phyloP scores from a whole-genome alignment of 1,140 invertebrate genomes.

The Zophobas morio region DNA sequence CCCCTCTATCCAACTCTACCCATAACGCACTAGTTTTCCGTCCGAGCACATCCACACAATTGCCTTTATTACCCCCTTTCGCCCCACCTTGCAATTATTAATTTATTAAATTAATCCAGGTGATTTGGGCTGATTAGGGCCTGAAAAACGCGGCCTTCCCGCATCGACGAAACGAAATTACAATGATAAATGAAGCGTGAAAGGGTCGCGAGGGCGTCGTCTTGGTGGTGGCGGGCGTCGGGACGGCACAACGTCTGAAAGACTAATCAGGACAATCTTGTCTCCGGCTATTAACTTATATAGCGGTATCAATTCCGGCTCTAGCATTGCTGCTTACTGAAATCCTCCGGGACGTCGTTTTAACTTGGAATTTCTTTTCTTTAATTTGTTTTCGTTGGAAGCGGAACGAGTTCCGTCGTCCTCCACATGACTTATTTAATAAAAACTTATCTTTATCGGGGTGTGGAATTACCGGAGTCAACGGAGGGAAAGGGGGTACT shows the following conservation, averaged over 20 bases:
- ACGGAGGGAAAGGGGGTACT: constrained; percentile 11
- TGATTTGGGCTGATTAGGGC: constrained; percentile 18
- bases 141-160: constrained; percentile 4
- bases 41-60: no score
- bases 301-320: constrained; percentile 64
- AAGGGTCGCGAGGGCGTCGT: constrained; percentile 19
- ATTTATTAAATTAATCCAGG: constrained; percentile 35
- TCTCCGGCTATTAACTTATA: constrained; percentile 66
- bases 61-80: no score
- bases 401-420: constrained; percentile 6
- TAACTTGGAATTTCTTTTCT: constrained; percentile 56
- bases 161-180: constrained; percentile 41
- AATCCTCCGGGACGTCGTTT: constrained; percentile 56
- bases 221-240: constrained; percentile 25
- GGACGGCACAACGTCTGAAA: constrained; percentile 50
- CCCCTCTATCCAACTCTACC: no score
- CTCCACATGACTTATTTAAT: constrained; percentile 42
- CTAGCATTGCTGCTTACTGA: constrained; percentile 54
- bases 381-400: constrained; percentile 54
- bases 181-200: constrained; percentile 46
- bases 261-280: constrained; percentile 65
- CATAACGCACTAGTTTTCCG: no score
- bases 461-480: constrained; percentile 23
- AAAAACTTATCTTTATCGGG: constrained; percentile 26
- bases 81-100: neutral